Percentiles rank a stretch among this genome's conserved stretches.
Evolutionary conservation across 2,113 vertebrate genomes (phyloP).

Genomic region (Fulica atra): DNA sequence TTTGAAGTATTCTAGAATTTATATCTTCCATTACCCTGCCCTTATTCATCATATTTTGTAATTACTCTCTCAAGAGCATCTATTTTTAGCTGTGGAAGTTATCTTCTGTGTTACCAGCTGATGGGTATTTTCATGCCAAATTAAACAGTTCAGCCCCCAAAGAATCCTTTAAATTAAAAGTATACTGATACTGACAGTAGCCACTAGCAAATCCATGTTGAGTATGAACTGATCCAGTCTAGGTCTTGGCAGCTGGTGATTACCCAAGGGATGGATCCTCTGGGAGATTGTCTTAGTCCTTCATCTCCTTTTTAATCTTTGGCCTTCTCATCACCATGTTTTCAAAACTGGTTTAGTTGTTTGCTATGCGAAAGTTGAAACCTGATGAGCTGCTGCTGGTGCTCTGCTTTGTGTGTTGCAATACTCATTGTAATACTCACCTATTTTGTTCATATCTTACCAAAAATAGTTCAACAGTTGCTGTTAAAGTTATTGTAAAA

Average conservation of each 20-base stretch:
- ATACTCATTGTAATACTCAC: not conserved
- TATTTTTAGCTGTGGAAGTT: not conserved
- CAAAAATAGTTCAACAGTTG: not conserved
- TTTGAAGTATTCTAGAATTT: not conserved
- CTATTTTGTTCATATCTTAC: not conserved
- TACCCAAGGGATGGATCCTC: not conserved
- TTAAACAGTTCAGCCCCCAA: not conserved
- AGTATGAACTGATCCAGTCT: not conserved
- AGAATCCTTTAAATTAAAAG: not conserved
- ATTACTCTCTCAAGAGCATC: not conserved
- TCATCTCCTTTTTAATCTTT: not conserved
- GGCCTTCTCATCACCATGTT: not conserved
- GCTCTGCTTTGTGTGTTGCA: not conserved
- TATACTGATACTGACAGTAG: not conserved
- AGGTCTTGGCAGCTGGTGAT: not conserved
- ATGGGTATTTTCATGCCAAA: not conserved
- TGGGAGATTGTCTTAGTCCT: not conserved
- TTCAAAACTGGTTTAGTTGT: not conserved
- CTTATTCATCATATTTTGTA: not conserved
- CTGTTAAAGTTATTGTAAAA: not conserved
- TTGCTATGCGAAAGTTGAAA: not conserved
- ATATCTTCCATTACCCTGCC: not conserved
- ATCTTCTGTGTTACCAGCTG: not conserved
- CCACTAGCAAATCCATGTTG: not conserved
- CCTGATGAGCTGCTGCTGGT: not conserved